Evolutionary conservation across 2,888 invertebrate species (phyloP), one percentile per base, ranked within the genome.

Genomic region (Cheilosia variabilis): DNA sequence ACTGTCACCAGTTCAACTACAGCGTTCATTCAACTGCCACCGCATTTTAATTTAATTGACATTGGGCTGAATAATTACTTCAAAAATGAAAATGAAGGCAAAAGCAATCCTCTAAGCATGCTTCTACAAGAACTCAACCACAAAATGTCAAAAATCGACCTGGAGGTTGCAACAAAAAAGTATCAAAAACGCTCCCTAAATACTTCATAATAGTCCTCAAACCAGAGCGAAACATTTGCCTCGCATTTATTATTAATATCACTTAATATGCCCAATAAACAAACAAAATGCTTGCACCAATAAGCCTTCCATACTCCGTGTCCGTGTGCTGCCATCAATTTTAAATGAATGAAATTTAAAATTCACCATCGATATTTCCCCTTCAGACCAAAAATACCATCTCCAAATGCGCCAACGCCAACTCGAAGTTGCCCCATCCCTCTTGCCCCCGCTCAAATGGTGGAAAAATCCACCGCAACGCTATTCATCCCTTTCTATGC

Each of bases 271-370:
- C 60, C 76, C 66, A 71, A 73, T 79, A 78, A 84, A 65, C 79
- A 57, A 63, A 73, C 73, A 58, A 79, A 84, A 73, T 62, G 43
- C 63, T 63, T 73, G 47, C 17, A 50, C 60, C 66, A 77, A 66
- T 63, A 71, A 66, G 55, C 62, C 72, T 1, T 43, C 55, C 65
- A 52, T 68, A 10, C 62, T 43, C 75, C 15, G 60, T 57, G 65
- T 43, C 75, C 15, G 60, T 57, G 65, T 69, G 73, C 57, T 60
- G 76, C 55, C 86, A 81, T 86, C 50, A 86, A 86, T 86, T 81
- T 86, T 81, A 86, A 81, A 86, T 86, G 86, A 86, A 86, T 86
- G 86, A 81, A 86, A 86, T 81, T 86, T 86, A 77, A 86, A 86
- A 86, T 86, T 81, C 81, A 86, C 81, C 86, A 81, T 86, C 86